phyloP scores from a whole-genome alignment of 2,797 vertebrate genomes.

The Lutjanus argentimaculatus region DNA sequence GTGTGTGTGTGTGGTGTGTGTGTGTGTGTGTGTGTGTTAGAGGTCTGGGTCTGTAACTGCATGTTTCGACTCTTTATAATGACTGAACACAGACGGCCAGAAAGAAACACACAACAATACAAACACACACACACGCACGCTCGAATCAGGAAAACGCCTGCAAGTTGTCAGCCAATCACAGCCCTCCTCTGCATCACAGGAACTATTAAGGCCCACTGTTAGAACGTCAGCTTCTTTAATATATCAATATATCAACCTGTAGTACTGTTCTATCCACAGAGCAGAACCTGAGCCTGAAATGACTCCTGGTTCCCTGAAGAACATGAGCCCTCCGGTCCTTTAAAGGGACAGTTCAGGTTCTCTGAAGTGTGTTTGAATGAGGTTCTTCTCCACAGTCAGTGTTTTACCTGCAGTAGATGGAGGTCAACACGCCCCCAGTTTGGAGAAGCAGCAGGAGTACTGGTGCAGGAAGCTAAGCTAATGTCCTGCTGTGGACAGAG shows the following conservation, averaged over 20 bases:
- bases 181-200: neutral
- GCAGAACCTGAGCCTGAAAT: neutral
- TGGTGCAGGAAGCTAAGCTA: too few species aligned
- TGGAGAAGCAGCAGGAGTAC: too few species aligned
- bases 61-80: conserved; percentile 24
- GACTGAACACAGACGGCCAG: conserved; percentile 19
- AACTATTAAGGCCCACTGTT: neutral
- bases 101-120: conserved; percentile 13
- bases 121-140: neutral
- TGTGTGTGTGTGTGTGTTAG: conserved; percentile 26
- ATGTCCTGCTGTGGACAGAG: too few species aligned
- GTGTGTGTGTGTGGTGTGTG: conserved; percentile 32
- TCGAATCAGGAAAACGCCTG: neutral
- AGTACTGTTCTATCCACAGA: neutral
- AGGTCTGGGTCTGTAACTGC: conserved; percentile 2
- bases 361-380: too few species aligned
- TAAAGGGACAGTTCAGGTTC: too few species aligned
- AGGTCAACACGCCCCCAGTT: too few species aligned
- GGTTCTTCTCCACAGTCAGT: too few species aligned
- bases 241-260: too few species aligned
- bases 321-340: too few species aligned
- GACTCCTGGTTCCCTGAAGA: too few species aligned
- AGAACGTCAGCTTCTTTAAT: neutral
- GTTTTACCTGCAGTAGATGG: too few species aligned
- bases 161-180: conserved; percentile 4